phyloP scores from a whole-genome alignment of 2,113 vertebrate species.

The Spheniscus mendiculus region DNA sequence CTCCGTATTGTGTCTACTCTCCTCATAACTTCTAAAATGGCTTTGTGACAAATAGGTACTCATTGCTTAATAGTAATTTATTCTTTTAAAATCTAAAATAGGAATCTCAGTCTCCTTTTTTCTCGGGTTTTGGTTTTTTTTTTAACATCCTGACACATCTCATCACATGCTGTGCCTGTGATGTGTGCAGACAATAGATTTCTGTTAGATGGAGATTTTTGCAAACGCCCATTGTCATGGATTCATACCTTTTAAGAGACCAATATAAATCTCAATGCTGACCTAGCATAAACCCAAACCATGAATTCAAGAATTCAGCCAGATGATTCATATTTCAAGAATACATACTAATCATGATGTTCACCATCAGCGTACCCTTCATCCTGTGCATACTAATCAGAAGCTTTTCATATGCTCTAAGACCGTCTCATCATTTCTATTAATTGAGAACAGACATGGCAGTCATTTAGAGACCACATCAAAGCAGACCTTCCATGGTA shows the following conservation, averaged over 20 bases:
- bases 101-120: neutral
- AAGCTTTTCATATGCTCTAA: neutral
- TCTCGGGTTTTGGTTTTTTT: neutral
- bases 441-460: neutral
- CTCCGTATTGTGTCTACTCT: neutral
- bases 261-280: neutral
- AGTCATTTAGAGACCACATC: neutral
- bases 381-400: neutral
- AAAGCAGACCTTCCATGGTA: neutral
- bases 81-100: neutral
- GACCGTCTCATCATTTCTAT: neutral
- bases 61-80: neutral
- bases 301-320: neutral
- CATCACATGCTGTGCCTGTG: neutral
- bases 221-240: neutral
- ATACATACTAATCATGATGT: neutral
- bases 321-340: neutral
- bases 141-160: neutral
- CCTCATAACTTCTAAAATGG: neutral
- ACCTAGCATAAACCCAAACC: neutral
- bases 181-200: neutral
- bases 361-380: neutral
- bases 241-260: neutral
- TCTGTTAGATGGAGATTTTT: neutral
- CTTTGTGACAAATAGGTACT: neutral